Evolutionary conservation across 1,140 invertebrate genomes (phyloP).

Genomic region (Leptonema lineaticorne): DNA sequence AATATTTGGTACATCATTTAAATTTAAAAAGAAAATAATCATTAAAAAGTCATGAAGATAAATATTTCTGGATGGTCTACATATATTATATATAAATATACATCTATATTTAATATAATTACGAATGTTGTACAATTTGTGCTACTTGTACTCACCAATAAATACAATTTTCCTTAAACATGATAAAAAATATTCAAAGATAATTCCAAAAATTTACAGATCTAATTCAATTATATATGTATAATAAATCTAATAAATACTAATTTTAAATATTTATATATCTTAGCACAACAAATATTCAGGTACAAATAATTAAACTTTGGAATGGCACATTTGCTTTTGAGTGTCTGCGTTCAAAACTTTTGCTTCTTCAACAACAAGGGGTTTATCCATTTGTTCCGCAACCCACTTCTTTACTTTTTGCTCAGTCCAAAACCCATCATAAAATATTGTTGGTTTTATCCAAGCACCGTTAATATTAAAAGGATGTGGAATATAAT

Average conservation of each 20-base stretch:
- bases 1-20: too few species aligned
- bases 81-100: too few species aligned
- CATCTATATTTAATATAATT: constrained; percentile 11
- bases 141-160: constrained; percentile 6
- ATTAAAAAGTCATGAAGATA: too few species aligned
- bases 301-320: constrained; percentile 43
- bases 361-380: constrained; percentile 45
- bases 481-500: constrained; percentile 29
- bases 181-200: constrained; percentile 15
- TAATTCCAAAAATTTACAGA: constrained; percentile 15
- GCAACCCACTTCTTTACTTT: constrained; percentile 56
- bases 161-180: not conserved
- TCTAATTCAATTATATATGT: constrained; percentile 47
- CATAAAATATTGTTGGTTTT: constrained; percentile 55
- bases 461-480: constrained; percentile 50
- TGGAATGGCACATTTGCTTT: constrained; percentile 42
- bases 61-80: too few species aligned
- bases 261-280: not conserved
- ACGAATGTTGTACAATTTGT: constrained; percentile 15
- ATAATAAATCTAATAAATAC: constrained; percentile 35
- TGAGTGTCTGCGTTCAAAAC: constrained; percentile 36
- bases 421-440: constrained; percentile 57
- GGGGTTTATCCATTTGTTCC: constrained; percentile 54
- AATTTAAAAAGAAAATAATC: too few species aligned
- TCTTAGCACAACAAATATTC: constrained; percentile 33